Evolutionary conservation across 2,113 vertebrate species (phyloP).

Genomic region (Baryphthengus martii): DNA sequence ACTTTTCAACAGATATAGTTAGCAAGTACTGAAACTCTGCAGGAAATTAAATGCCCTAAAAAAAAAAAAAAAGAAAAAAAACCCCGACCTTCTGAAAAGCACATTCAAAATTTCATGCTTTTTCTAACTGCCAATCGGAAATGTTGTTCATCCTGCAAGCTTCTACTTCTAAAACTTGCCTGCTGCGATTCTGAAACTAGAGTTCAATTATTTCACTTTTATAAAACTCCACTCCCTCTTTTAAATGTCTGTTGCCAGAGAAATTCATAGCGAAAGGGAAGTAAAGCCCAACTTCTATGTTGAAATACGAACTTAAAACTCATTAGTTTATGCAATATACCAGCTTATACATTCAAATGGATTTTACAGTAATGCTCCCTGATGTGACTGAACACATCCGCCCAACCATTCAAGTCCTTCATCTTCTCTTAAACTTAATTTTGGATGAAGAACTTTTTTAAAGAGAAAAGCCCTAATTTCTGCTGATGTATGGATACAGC

Average conservation of each 20-base stretch:
- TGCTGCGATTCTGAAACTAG: neutral
- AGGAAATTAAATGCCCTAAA: neutral
- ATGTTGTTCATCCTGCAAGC: neutral
- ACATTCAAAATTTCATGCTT: neutral
- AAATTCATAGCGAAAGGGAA: neutral
- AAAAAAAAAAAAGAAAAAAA: neutral
- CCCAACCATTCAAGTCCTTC: neutral
- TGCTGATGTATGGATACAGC: neutral
- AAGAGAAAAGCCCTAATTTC: neutral
- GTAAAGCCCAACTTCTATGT: neutral
- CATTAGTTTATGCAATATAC: neutral
- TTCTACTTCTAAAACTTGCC: neutral
- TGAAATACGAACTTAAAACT: neutral
- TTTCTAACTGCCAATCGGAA: neutral
- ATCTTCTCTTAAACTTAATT: neutral
- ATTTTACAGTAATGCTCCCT: neutral
- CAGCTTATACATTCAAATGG: neutral
- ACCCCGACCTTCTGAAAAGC: neutral
- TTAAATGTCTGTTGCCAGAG: neutral
- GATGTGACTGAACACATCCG: neutral
- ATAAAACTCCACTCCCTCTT: neutral
- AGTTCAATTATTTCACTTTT: neutral
- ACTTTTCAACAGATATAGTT: slow-evolving; percentile 22
- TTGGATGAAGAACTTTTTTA: neutral
- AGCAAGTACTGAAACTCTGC: neutral